Evolutionary conservation across 1,140 invertebrate species (phyloP).

Genomic region (Asbolus verrucosus): DNA sequence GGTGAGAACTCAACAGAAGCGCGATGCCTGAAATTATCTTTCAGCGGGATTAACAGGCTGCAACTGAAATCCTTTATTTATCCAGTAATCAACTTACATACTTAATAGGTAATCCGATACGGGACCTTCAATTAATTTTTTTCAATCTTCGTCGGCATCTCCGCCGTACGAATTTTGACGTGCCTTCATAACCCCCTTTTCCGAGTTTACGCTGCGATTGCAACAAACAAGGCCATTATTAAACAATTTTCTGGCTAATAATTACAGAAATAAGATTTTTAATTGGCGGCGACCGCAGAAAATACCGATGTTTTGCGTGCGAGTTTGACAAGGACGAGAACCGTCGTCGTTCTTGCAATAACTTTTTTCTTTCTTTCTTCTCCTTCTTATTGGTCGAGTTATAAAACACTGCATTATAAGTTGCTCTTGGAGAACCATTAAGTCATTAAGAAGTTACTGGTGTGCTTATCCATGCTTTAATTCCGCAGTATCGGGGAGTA

Average conservation of each 20-base stretch:
- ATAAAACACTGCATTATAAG: conserved; percentile 44
- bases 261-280: conserved; percentile 45
- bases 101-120: conserved; percentile 25
- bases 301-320: conserved; percentile 25
- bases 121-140: conserved; percentile 25
- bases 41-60: conserved; percentile 12
- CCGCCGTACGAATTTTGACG: conserved; percentile 20
- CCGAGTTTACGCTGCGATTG: not conserved
- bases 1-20: too few species aligned
- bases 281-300: conserved; percentile 41
- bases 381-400: conserved; percentile 41
- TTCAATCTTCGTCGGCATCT: conserved; percentile 4
- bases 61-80: conserved; percentile 34
- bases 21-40: conserved; percentile 20
- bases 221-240: conserved; percentile 27
- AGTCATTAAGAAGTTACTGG: conserved; percentile 50
- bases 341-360: conserved; percentile 22
- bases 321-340: conserved; percentile 36
- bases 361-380: conserved; percentile 35
- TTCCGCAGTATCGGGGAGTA: conserved; percentile 44
- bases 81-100: conserved; percentile 35
- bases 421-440: conserved; percentile 48
- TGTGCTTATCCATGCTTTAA: conserved; percentile 50
- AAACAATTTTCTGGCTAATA: conserved; percentile 43
- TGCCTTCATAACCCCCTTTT: conserved; percentile 13